Conservation (phyloP, 2,888 invertebrate genomes). For the Acronicta psi region DNA sequence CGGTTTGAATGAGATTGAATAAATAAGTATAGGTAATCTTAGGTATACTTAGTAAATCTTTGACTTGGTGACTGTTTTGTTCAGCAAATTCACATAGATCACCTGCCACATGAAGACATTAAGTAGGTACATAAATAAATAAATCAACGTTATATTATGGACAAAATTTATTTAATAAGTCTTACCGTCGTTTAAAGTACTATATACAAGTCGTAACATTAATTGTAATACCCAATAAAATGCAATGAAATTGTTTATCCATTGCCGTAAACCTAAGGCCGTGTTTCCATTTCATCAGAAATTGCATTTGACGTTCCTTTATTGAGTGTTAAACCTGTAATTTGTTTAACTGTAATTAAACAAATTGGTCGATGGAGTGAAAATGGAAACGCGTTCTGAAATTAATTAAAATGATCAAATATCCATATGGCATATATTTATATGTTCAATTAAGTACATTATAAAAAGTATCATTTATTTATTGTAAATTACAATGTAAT, state of each 20-base stretch:
- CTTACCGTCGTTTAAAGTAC: constrained; percentile 54
- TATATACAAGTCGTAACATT: constrained; percentile 55
- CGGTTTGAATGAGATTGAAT: no score
- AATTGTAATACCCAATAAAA: constrained; percentile 48
- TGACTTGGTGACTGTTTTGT: no score
- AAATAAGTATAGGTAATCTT: no score
- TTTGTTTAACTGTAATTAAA: constrained; percentile 20
- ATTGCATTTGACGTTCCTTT: constrained; percentile 15
- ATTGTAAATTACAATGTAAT: constrained; percentile 48
- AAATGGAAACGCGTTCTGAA: constrained; percentile 33
- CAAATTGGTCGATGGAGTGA: constrained; percentile 10
- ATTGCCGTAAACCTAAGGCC: constrained; percentile 30
- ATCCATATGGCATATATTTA: constrained; percentile 52
- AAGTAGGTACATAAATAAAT: not conserved
- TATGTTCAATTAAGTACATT: constrained; percentile 51
- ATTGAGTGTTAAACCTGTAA: constrained; percentile 10
- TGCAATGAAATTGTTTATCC: constrained; percentile 37
- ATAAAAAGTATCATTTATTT: constrained; percentile 37
- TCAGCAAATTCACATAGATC: no score
- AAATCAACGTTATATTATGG: constrained; percentile 41
- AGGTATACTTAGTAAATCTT: no score
- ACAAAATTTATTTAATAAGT: constrained; percentile 59
- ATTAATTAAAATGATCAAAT: constrained; percentile 45
- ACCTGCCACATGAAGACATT: no score
- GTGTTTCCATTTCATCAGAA: constrained; percentile 25